These are phyloP conservation scores for Elephas maximus DNA, from an alignment of 2,113 vertebrate genomes.

Conservation along the genomic window DNA sequence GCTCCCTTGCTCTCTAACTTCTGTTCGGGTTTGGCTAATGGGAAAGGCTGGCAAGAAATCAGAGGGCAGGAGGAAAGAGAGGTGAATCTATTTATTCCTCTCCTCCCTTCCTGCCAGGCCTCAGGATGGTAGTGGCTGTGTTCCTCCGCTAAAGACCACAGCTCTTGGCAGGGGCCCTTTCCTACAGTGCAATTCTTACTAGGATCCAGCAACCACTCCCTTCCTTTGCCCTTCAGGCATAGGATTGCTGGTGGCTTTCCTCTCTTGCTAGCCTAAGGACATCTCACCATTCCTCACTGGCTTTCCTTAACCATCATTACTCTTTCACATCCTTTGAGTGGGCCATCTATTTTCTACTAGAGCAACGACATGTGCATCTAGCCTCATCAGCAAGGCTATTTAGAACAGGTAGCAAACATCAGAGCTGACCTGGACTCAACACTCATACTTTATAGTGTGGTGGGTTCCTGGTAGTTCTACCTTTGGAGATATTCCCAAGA, in stretches of 20 bases:
- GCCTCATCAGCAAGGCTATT: neutral
- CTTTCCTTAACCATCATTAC: neutral
- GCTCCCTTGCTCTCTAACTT: neutral
- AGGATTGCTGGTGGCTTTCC: neutral
- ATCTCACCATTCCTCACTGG: neutral
- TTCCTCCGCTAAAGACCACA: constrained; percentile 32
- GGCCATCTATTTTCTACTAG: constrained; percentile 45
- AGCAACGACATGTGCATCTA: neutral
- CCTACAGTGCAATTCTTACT: neutral
- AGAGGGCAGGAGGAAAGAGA: constrained; percentile 23
- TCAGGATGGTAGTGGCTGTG: constrained; percentile 19
- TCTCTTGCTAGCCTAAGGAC: neutral
- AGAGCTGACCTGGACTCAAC: neutral
- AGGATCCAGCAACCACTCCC: neutral
- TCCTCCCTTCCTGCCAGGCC: neutral
- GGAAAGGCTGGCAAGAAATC: neutral
- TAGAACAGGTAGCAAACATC: neutral
- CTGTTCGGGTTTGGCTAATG: constrained; percentile 21
- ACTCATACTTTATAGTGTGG: neutral
- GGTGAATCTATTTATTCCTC: neutral
- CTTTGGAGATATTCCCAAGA: neutral
- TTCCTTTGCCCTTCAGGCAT: neutral
- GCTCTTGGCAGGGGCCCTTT: neutral
- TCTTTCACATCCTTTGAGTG: neutral
- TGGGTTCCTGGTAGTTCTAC: neutral